Conservation (phyloP, 1,140 invertebrate species). For the Penaeus chinensis region DNA sequence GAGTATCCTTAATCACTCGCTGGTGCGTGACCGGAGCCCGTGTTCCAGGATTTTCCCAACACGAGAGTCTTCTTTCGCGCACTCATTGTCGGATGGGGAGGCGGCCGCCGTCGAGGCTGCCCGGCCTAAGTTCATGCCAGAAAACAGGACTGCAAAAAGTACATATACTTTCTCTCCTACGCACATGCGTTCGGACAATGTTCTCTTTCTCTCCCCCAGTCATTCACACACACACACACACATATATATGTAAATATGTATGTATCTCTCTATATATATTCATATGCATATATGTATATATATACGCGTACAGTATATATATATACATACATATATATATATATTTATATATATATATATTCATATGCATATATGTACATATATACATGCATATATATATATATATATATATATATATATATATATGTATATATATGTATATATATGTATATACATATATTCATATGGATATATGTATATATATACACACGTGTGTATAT, state of each 20-base stretch:
- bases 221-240: not conserved
- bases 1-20: no score
- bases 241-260: not conserved
- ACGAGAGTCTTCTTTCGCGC: no score
- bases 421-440: constrained; percentile 42
- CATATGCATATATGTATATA: not conserved
- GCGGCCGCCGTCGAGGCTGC: no score
- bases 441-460: constrained; percentile 27
- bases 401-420: constrained; percentile 46
- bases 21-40: no score
- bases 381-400: constrained; percentile 36
- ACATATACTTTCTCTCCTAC: no score
- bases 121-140: no score
- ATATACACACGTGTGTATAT: not conserved
- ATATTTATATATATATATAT: constrained; percentile 36
- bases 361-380: constrained; percentile 23
- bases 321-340: not conserved
- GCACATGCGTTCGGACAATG: not conserved
- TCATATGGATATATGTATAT: constrained; percentile 7
- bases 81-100: no score
- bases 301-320: not conserved
- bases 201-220: not conserved
- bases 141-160: no score
- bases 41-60: no score
- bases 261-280: not conserved